Evolutionary conservation across 2,113 vertebrate genomes (phyloP).

Genomic region (Notechis scutatus): DNA sequence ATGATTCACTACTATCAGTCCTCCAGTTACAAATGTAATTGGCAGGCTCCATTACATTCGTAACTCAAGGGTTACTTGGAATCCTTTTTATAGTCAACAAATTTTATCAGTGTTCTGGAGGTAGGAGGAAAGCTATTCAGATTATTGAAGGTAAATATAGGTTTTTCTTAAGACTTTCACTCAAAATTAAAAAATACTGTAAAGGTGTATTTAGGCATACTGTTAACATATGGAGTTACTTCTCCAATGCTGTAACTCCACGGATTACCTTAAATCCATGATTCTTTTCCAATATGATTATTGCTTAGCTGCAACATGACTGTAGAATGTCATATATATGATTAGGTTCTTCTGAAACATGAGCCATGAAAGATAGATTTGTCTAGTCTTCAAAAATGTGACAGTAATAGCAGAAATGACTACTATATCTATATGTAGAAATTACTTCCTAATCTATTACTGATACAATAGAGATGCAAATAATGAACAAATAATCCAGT

Average conservation of each 20-base stretch:
- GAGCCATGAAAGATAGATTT: fast-evolving
- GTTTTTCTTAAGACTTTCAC: background rate
- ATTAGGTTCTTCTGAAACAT: background rate
- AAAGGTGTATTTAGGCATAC: background rate
- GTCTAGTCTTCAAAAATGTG: background rate
- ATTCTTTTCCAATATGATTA: background rate
- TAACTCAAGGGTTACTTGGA: too few species aligned
- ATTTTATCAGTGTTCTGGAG: background rate
- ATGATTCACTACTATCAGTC: too few species aligned
- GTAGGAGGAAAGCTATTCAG: background rate
- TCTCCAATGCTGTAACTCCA: background rate
- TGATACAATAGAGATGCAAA: background rate
- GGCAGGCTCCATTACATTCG: too few species aligned
- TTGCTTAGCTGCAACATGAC: background rate
- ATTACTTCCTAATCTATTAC: background rate
- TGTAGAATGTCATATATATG: background rate
- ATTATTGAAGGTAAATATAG: background rate
- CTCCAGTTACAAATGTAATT: too few species aligned
- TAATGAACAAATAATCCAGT: background rate
- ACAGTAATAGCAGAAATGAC: background rate
- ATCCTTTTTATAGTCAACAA: background rate
- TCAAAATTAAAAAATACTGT: background rate
- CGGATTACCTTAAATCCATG: background rate
- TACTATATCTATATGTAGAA: background rate
- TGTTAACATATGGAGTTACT: background rate